phyloP scores from a whole-genome alignment of 1,140 invertebrate genomes.

The Tetragnatha versicolor region DNA sequence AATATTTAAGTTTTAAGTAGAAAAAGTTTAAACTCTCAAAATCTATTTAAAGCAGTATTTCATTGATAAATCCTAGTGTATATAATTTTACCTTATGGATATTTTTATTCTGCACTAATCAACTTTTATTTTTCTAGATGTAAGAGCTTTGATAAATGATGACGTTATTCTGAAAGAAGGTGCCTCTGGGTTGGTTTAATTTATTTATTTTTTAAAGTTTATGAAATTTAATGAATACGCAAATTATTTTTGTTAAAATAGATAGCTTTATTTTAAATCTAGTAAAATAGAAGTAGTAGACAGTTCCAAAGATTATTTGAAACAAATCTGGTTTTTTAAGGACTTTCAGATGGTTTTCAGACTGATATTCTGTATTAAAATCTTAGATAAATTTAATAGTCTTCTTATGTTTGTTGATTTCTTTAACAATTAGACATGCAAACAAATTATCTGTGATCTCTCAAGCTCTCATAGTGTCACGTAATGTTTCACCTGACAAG shows the following conservation, averaged over 20 bases:
- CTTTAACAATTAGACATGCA: neutral
- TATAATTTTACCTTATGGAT: neutral
- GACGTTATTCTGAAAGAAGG: slow-evolving; percentile 95
- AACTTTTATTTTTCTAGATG: slow-evolving; percentile 73
- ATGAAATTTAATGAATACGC: neutral
- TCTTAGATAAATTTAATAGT: neutral
- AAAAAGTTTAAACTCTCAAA: neutral
- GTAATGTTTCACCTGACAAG: no score
- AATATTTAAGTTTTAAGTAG: neutral
- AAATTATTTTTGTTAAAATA: neutral
- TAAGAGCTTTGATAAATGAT: slow-evolving; percentile 93
- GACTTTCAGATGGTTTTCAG: neutral
- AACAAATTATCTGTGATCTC: neutral
- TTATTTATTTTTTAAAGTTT: neutral
- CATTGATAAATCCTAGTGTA: neutral
- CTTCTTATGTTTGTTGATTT: neutral
- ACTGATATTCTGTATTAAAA: neutral
- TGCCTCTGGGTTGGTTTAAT: slow-evolving; percentile 73
- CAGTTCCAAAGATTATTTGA: neutral
- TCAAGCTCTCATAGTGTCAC: no score
- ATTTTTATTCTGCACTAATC: neutral
- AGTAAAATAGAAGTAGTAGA: neutral
- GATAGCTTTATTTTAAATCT: neutral
- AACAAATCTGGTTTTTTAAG: neutral
- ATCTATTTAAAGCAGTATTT: neutral